phyloP scores from a whole-genome alignment of 2,113 vertebrate genomes.

The Tamias sibiricus region DNA sequence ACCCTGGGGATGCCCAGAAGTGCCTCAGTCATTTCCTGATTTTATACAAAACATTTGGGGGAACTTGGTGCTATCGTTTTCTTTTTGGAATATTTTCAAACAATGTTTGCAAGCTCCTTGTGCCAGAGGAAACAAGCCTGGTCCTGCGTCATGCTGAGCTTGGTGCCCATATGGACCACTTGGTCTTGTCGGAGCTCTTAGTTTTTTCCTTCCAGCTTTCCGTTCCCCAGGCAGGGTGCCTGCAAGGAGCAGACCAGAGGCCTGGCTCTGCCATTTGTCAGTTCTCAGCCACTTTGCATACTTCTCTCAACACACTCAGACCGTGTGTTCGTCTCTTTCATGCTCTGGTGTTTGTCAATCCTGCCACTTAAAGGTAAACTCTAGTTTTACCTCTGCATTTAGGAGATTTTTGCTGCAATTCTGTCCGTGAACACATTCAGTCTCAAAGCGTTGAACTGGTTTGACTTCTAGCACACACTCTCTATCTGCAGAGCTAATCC shows the following conservation, averaged over 20 bases:
- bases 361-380: neutral
- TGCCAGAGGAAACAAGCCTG: slow-evolving; percentile 49
- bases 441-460: neutral
- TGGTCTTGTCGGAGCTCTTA: neutral
- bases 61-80: slow-evolving; percentile 47
- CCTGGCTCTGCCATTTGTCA: neutral
- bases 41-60: slow-evolving; percentile 57
- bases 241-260: neutral
- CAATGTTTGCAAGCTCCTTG: slow-evolving; percentile 10
- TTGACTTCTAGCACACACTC: neutral
- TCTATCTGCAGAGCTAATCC: neutral
- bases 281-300: neutral
- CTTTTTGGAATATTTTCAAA: slow-evolving; percentile 65
- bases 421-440: neutral
- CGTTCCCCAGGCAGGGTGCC: neutral
- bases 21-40: slow-evolving; percentile 12
- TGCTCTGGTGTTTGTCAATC: neutral
- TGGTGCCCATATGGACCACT: slow-evolving; percentile 23
- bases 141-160: neutral
- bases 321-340: neutral
- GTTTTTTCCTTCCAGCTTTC: neutral
- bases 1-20: neutral
- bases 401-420: neutral
- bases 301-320: neutral
- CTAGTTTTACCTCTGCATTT: neutral